Percentiles rank a stretch among this genome's conserved stretches.
Conservation (phyloP, 2,888 invertebrate species). For the Tipula helvola region DNA sequence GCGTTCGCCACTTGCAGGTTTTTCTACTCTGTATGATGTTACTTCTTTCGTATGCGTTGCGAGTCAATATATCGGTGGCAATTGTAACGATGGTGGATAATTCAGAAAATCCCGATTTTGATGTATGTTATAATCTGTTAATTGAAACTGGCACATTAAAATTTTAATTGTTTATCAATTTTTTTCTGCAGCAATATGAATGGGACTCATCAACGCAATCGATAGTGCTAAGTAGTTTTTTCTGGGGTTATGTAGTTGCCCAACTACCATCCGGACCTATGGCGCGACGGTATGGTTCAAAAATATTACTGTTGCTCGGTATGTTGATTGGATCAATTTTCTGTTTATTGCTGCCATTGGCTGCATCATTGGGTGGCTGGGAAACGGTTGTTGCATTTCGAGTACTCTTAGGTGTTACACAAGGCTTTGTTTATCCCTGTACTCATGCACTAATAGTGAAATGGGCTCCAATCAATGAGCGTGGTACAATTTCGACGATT, state of each 20-base stretch:
- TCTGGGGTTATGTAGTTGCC: conserved; percentile 47
- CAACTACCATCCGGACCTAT: conserved; percentile 49
- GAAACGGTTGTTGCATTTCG: conserved; percentile 41
- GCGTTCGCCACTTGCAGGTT: background rate
- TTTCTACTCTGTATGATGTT: background rate
- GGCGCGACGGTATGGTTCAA: conserved; percentile 55
- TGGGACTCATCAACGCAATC: conserved; percentile 42
- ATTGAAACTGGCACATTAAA: background rate
- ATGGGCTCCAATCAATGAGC: conserved; percentile 51
- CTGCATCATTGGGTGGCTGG: conserved; percentile 48
- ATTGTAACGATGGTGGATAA: conserved; percentile 49
- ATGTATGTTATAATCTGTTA: conserved; percentile 24
- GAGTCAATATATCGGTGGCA: conserved; percentile 54
- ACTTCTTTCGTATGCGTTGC: conserved; percentile 38
- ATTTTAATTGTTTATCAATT: background rate
- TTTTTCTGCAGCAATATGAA: conserved; percentile 28
- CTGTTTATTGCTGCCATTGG: conserved; percentile 49
- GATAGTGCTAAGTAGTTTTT: conserved; percentile 44
- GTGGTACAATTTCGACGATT: conserved; percentile 50
- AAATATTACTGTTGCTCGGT: conserved; percentile 41
- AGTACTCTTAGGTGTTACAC: conserved; percentile 48
- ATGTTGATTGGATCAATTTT: conserved; percentile 45
- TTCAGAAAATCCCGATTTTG: conserved; percentile 31
- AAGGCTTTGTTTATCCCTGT: conserved; percentile 49
- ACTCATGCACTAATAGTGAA: conserved; percentile 48